Evolutionary conservation across 2,797 vertebrate genomes (phyloP), one percentile per base, ranked within the genome.

Genomic region (Rhynchonycteris naso): DNA sequence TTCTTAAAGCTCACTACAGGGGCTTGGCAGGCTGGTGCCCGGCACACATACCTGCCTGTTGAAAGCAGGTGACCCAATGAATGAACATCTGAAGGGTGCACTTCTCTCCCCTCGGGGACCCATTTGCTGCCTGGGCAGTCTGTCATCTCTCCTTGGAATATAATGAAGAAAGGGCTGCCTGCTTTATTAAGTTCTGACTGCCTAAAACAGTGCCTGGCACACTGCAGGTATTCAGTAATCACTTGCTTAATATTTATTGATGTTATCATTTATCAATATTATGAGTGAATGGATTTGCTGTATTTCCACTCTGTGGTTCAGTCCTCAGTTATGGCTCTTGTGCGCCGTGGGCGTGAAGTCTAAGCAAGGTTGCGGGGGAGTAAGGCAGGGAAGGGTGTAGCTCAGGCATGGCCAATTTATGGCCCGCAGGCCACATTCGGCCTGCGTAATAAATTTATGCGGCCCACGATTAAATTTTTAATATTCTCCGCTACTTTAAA

Each of bases 321-420:
- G 26, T 33, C 65, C 21, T 6, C 35, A 50, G 56, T 3, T 30
- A 5, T 26, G 9, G n/a, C 19, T 47, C 8, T 10, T 24, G 4
- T 50, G 5, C 19, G 66, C 63, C 15, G 1, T 14, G 52, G n/a
- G 19, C 2, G 3, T 15, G 52, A 61, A 2, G 58, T 13, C 38
- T 63, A 50, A 76, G 26, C 63, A 19, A 52, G 38, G 38, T 2
- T 24, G 15, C 0, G 28, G 50, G 35, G 21, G 61, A 18, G 2
- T 9, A 9, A 65, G 28, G 35, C 33, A 18, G 19, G 2, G 38
- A 3, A 0, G 18, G 33, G 4, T 1, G 18, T 1, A 0, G 11
- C 6, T 12, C n/a, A n/a, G n/a, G n/a, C n/a, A n/a, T n/a, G n/a
- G n/a, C n/a, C n/a, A n/a, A n/a, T n/a, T n/a, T n/a, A n/a, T n/a